A percentile compares a stretch with the other conserved stretches of the same genome.
Evolutionary conservation across 2,888 invertebrate genomes (phyloP).

Genomic region (Frankliniella intonsa): DNA sequence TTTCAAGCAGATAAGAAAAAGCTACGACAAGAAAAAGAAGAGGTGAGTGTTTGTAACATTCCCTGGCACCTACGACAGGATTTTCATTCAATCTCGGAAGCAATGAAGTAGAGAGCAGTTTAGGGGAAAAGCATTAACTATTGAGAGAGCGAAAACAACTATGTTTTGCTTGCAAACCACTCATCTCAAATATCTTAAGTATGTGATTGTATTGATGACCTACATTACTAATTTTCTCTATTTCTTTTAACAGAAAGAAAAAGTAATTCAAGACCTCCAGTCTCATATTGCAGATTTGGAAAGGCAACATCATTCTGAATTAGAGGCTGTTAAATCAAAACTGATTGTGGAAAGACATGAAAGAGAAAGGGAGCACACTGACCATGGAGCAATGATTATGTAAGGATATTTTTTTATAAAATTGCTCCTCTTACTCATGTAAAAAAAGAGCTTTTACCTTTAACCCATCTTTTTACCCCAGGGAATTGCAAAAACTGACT

Average conservation of each 20-base stretch:
- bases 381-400: constrained; percentile 71
- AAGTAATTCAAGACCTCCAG: constrained; percentile 54
- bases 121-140: neutral
- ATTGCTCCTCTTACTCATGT: neutral
- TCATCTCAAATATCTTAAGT: no score
- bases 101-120: constrained; percentile 7
- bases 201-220: no score
- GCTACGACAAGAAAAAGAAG: constrained; percentile 51
- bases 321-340: constrained; percentile 66
- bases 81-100: constrained; percentile 1
- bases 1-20: constrained; percentile 70
- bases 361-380: constrained; percentile 72
- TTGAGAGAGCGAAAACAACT: neutral
- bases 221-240: neutral
- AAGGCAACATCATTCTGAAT: constrained; percentile 55
- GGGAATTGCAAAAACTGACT: constrained; percentile 72
- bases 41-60: constrained; percentile 36
- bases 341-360: constrained; percentile 74
- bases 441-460: neutral
- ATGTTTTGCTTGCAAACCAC: no score
- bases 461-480: constrained; percentile 40
- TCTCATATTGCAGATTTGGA: constrained; percentile 57
- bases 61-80: no score
- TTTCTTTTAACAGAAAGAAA: constrained; percentile 54
- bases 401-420: constrained; percentile 41